Evolutionary conservation across 2,888 invertebrate species (phyloP), one percentile per base, ranked within the genome.

Genomic region (Meta bourneti): DNA sequence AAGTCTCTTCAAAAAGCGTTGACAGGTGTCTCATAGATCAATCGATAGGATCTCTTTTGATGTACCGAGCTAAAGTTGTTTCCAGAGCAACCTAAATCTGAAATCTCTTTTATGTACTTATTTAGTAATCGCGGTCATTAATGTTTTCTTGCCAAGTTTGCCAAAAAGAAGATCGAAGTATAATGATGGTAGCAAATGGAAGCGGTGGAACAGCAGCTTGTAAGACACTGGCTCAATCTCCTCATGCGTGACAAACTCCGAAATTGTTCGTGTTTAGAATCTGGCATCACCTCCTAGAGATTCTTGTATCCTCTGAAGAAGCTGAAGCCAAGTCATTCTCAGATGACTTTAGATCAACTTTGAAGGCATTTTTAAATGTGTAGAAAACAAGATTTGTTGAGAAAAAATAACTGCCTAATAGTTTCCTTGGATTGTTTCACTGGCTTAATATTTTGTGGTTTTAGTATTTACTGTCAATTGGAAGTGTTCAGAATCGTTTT

Each of bases 61-160:
- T 20, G 52, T 8, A 61, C 61, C 61, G 71, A 72, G 71, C 49
- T 20, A 20, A 19, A 52, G n/a, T 49, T 72, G 82, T 87, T 86
- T 81, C 91, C 86, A 70, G 71, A 81, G 82, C 54, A 87, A 91
- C 78, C 82, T 16, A 72, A 78, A 82, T 87, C 54, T 54, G 49
- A 8, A 7, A 82, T 77, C 11, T 51, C 72, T 78, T 71, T 91
- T 91, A 51, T 81, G 16, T 51, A 77, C 20, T 54, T 54, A 81
- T 82, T 49, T 51, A 61, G 89, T 77, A 82, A 91, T 91, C 78
- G 52, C 54, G 51, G 69, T 74, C 80, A 81, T 86, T 86, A 86
- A 82, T 61, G 81, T 54, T 77, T 83, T 72, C n/a, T 83, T 71
- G 52, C 9, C 7, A 79, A 79, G 79, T 79, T 78, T 90, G 8